phyloP scores from a whole-genome alignment of 2,888 invertebrate genomes.

The Drosophila cyrtoloma region DNA sequence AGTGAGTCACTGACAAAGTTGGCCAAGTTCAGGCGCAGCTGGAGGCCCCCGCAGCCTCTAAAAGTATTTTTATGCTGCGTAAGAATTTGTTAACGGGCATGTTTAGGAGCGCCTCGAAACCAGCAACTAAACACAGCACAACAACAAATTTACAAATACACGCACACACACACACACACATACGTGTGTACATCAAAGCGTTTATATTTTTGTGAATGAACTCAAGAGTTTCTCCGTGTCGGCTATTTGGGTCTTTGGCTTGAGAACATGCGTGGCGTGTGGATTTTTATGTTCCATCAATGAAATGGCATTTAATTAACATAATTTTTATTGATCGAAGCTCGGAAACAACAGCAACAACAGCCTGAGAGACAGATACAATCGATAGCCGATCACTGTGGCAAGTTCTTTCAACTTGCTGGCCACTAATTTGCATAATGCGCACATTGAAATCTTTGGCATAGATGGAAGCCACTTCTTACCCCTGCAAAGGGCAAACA shows the following conservation, averaged over 20 bases:
- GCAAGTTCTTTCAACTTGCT: constrained; percentile 76
- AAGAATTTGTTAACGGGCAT: constrained; percentile 78
- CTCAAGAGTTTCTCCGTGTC: constrained; percentile 68
- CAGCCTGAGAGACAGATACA: constrained; percentile 24
- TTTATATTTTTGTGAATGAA: constrained; percentile 77
- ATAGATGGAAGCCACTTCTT: constrained; percentile 37
- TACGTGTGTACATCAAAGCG: constrained; percentile 6
- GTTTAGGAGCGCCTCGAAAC: constrained; percentile 59
- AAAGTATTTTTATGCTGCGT: constrained; percentile 55
- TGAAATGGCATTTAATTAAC: constrained; percentile 80
- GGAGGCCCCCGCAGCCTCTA: constrained; percentile 50
- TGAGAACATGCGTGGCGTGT: constrained; percentile 74
- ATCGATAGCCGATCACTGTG: constrained; percentile 58
- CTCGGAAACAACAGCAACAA: constrained; percentile 30
- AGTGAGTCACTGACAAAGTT: constrained; percentile 62
- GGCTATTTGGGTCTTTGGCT: constrained; percentile 50
- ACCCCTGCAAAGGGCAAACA: constrained; percentile 50
- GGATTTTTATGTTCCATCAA: constrained; percentile 79
- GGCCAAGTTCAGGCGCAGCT: constrained; percentile 77
- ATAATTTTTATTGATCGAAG: constrained; percentile 76
- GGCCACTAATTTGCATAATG: constrained; percentile 69
- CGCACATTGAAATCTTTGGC: constrained; percentile 70
- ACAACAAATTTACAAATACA: constrained; percentile 15
- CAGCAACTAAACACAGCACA: constrained; percentile 44
- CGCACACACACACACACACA: not conserved